Percentiles rank a stretch among this genome's conserved stretches.
Conservation (phyloP, 2,888 invertebrate genomes). For the Pharmacophagus antenor region DNA sequence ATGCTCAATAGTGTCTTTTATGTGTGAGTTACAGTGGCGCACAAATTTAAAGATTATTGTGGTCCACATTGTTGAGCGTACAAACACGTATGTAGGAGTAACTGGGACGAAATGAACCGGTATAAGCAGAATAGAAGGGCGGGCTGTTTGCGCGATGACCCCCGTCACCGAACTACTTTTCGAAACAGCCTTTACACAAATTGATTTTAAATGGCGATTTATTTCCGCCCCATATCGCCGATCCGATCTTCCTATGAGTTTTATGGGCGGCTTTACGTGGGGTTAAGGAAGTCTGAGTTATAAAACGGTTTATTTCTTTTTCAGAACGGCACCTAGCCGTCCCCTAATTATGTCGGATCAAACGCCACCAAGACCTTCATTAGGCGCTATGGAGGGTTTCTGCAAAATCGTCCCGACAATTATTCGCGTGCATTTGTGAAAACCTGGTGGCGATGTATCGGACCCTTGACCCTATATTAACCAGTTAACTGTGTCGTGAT, state of each 20-base stretch:
- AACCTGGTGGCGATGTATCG: not conserved
- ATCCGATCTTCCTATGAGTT: conserved; percentile 78
- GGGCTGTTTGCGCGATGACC: conserved; percentile 40
- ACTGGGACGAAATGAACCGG: conserved; percentile 33
- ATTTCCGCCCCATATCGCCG: conserved; percentile 79
- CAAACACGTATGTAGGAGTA: conserved; percentile 23
- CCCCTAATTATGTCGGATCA: conserved; percentile 68
- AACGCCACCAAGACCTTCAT: conserved; percentile 52
- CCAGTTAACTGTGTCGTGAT: too few species aligned
- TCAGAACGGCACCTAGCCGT: conserved; percentile 57
- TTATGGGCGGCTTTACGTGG: conserved; percentile 75
- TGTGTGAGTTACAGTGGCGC: not conserved
- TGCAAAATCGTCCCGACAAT: conserved; percentile 10
- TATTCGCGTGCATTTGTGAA: not conserved
- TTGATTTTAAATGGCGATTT: conserved; percentile 81
- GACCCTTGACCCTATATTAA: not conserved
- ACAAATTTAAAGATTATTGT: not conserved
- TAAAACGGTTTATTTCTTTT: conserved; percentile 79
- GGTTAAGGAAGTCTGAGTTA: conserved; percentile 75
- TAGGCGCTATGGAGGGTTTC: conserved; percentile 36
- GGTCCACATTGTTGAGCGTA: not conserved
- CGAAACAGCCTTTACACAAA: conserved; percentile 75
- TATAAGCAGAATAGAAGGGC: conserved; percentile 32
- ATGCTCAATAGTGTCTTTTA: not conserved
- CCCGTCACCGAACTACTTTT: conserved; percentile 63